A percentile compares a stretch with the other conserved stretches of the same genome.
phyloP scores from a whole-genome alignment of 2,113 vertebrate species.

The Neofelis nebulosa region DNA sequence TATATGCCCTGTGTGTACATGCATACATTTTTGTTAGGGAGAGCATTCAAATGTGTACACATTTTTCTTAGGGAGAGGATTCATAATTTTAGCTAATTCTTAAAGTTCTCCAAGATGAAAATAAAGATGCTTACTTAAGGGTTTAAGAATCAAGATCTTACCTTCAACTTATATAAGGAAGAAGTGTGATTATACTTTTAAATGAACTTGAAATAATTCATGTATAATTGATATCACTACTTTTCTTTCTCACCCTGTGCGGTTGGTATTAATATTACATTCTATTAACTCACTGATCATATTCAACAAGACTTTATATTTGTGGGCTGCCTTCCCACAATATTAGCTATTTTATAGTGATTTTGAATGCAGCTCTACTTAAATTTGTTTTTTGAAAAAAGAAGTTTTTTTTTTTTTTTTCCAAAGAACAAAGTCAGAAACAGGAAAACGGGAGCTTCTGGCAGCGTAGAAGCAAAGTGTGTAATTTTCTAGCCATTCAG shows the following conservation, averaged over 20 bases:
- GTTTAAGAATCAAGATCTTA: constrained; percentile 11
- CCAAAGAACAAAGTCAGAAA: constrained; percentile 48
- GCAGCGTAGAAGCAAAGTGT: constrained; percentile 75
- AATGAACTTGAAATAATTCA: background rate
- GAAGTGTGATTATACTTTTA: constrained; percentile 18
- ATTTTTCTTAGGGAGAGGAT: background rate
- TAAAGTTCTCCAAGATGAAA: background rate
- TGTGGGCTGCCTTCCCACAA: constrained; percentile 63
- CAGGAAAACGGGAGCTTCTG: constrained; percentile 69
- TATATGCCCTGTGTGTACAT: background rate
- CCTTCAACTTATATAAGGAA: background rate
- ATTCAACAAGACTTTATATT: constrained; percentile 62
- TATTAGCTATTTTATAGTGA: constrained; percentile 65
- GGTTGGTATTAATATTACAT: constrained; percentile 74
- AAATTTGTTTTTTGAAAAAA: constrained; percentile 73
- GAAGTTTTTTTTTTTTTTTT: constrained; percentile 9
- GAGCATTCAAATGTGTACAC: background rate
- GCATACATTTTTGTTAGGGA: background rate
- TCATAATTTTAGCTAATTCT: constrained; percentile 46
- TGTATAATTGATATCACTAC: background rate
- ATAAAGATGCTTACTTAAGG: background rate
- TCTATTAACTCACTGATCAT: constrained; percentile 74
- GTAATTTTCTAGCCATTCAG: constrained; percentile 81
- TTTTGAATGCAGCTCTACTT: constrained; percentile 62
- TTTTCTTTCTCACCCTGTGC: constrained; percentile 27